These are phyloP conservation scores for Ormyrus nitidulus DNA, from an alignment of 2,888 invertebrate species.

Conservation along the genomic window DNA sequence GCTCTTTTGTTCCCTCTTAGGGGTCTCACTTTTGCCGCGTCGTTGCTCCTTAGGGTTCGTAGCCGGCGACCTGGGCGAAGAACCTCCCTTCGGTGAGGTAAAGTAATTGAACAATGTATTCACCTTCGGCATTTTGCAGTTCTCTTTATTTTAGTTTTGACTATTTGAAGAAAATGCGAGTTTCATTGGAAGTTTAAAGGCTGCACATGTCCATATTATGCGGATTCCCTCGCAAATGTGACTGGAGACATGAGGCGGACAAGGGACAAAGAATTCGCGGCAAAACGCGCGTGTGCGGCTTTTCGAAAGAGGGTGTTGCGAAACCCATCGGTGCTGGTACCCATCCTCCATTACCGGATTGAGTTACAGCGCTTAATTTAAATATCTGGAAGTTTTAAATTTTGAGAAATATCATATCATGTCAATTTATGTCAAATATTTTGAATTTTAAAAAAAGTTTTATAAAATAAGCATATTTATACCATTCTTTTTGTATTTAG, in stretches of 20 bases:
- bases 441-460: too few species aligned
- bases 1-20: constrained; percentile 54
- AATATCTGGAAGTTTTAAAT: too few species aligned
- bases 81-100: constrained; percentile 70
- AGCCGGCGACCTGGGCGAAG: constrained; percentile 57
- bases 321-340: background rate
- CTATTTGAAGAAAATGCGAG: too few species aligned
- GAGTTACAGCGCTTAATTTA: too few species aligned
- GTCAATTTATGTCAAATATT: too few species aligned
- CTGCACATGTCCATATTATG: background rate
- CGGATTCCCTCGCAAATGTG: background rate
- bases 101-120: constrained; percentile 85
- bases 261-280: constrained; percentile 8
- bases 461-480: too few species aligned
- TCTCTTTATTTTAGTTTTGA: too few species aligned
- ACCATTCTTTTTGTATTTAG: too few species aligned
- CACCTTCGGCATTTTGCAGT: constrained; percentile 66
- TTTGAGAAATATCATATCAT: too few species aligned
- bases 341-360: too few species aligned
- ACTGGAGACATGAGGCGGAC: background rate
- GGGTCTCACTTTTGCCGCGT: constrained; percentile 47
- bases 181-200: too few species aligned
- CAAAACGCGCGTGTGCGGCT: constrained; percentile 9
- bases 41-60: constrained; percentile 53
- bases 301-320: constrained; percentile 3